phyloP scores from a whole-genome alignment of 1,140 invertebrate genomes.

The Zophobas morio region DNA sequence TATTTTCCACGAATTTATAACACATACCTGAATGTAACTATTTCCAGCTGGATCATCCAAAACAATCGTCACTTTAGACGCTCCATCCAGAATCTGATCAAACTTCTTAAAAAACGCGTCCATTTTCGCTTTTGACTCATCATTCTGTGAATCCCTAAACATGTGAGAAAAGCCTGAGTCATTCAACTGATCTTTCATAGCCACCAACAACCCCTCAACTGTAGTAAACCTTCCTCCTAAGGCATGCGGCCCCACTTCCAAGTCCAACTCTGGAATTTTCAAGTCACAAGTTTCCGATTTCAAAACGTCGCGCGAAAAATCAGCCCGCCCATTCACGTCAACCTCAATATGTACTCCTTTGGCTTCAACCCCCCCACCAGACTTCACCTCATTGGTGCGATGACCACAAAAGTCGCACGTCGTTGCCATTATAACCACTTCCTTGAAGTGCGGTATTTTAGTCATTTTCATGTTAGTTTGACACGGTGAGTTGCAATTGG shows the following conservation, averaged over 20 bases:
- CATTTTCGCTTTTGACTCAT: slow-evolving; percentile 71
- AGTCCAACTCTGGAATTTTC: slow-evolving; percentile 91
- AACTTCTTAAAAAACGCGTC: slow-evolving; percentile 79
- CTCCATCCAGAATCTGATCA: slow-evolving; percentile 78
- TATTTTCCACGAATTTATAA: slow-evolving; percentile 27
- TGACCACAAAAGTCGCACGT: slow-evolving; percentile 92
- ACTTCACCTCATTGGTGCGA: slow-evolving; percentile 96
- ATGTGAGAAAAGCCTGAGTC: slow-evolving; percentile 76
- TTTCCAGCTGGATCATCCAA: slow-evolving; percentile 98
- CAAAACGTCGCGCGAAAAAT: slow-evolving; percentile 93
- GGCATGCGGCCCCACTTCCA: slow-evolving; percentile 87
- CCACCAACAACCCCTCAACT: slow-evolving; percentile 86
- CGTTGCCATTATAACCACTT: slow-evolving; percentile 98
- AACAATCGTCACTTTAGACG: slow-evolving; percentile 81
- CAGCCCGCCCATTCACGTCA: slow-evolving; percentile 79
- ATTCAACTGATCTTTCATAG: slow-evolving; percentile 79
- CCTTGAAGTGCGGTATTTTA: slow-evolving; percentile 97
- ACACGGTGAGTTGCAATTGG: slow-evolving; percentile 86
- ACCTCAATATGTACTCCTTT: slow-evolving; percentile 87
- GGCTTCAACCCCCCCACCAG: slow-evolving; percentile 90
- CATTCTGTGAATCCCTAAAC: slow-evolving; percentile 81
- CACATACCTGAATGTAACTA: slow-evolving; percentile 90
- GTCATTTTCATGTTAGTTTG: slow-evolving; percentile 98
- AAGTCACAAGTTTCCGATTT: slow-evolving; percentile 96
- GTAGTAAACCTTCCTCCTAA: slow-evolving; percentile 97